Evolutionary conservation across 2,797 vertebrate genomes (phyloP), one percentile per base, ranked within the genome.

Genomic region (Spondyliosoma cantharus): DNA sequence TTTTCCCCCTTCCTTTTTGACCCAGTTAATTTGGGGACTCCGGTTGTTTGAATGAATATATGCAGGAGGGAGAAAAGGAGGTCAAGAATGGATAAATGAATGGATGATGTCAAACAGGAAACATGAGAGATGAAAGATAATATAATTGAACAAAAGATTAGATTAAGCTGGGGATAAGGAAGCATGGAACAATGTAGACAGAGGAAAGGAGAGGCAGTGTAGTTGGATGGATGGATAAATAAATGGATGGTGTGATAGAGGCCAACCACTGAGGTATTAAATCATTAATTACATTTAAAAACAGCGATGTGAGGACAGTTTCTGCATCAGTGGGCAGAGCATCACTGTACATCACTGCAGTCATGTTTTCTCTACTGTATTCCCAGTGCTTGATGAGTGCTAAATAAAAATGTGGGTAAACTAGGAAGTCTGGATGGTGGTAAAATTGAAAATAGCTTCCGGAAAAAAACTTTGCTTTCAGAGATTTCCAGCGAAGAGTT

Each of bases 231-330:
- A 72, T 74, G 59, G 61, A 78, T 62, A 22, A 19, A 76, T 32
- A 74, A 45, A 64, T 58, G 60, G 71, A 29, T 81, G 78, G 74
- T 81, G 77, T 84, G 83, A 85, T 61, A 79, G 50, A 83, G 45
- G 65, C 61, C 69, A 57, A 49, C 46, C 67, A n/a, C 81, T 3
- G 7, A 67, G 66, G 68, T 82, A 69, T 83, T 91, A 62, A 75
- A 90, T 89, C 5, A 86, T 88, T 89, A 22, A 90, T 78, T 5
- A 25, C 42, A 32, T 85, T 85, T 86, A 85, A 84, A 90, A 87
- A 74, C 77, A 70, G 78, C 77, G 67, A 27, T 27, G 49, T 70
- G 71, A 74, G 64, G 66, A 59, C 48, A 7, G 60, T 50, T 90
- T 87, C 77, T 73, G 71, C 68, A 2, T 78, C 75, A 77, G 73